Percentiles rank a stretch among this genome's conserved stretches.
phyloP scores from a whole-genome alignment of 2,888 invertebrate species.

The Lathronympha strigana region DNA sequence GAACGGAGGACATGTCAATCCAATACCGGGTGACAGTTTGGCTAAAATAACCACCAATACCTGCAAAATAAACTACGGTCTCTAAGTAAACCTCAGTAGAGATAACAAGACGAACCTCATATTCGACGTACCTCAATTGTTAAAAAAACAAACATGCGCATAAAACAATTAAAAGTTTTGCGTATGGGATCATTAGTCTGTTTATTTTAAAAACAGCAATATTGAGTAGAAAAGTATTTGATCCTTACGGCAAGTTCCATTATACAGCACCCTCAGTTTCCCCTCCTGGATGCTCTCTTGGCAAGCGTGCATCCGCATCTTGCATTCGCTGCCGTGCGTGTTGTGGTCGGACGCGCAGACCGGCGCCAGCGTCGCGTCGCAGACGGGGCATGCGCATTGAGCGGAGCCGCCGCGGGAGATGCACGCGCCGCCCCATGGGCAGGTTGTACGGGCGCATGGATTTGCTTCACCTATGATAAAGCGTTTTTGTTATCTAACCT shows the following conservation, averaged over 20 bases:
- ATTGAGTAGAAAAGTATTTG: not conserved
- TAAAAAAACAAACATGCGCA: not conserved
- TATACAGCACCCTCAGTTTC: slow-evolving; percentile 86
- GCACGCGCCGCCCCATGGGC: slow-evolving; percentile 87
- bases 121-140: not conserved
- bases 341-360: slow-evolving; percentile 91
- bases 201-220: not conserved
- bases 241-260: slow-evolving; percentile 80
- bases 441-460: slow-evolving; percentile 83
- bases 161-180: too few species aligned
- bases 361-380: slow-evolving; percentile 90
- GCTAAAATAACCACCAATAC: not conserved
- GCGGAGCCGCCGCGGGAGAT: slow-evolving; percentile 86
- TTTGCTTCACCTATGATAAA: slow-evolving; percentile 79
- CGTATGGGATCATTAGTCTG: too few species aligned
- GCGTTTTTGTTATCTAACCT: not conserved
- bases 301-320: slow-evolving; percentile 92
- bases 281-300: slow-evolving; percentile 87
- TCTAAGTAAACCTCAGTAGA: not conserved
- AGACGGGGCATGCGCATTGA: slow-evolving; percentile 88
- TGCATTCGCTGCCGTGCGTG: slow-evolving; percentile 93
- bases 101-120: not conserved
- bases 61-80: not conserved
- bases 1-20: not conserved
- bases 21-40: not conserved